Conservation (phyloP, 2,888 invertebrate genomes). For the Caenorhabditis panamensis region DNA sequence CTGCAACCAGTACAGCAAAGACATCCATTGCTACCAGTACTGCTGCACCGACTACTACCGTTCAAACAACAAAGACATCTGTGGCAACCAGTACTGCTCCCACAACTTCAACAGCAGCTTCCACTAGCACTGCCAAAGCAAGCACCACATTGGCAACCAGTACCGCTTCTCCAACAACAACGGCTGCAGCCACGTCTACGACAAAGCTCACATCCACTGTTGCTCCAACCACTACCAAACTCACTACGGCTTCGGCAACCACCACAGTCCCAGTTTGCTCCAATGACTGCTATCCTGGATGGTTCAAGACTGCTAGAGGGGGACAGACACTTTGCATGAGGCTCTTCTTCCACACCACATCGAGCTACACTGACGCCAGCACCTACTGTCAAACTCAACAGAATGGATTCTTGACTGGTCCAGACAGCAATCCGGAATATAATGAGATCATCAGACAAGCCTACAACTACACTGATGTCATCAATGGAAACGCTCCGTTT, state of each 20-base stretch:
- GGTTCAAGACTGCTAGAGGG: conserved; percentile 19
- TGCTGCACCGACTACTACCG: background rate
- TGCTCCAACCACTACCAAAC: too few relatives aligned
- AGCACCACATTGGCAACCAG: too few relatives aligned
- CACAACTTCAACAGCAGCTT: background rate
- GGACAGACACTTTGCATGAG: conserved; percentile 20
- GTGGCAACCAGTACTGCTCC: too few relatives aligned
- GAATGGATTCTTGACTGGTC: conserved; percentile 23
- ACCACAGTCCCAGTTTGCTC: background rate
- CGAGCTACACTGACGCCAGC: conserved; percentile 6
- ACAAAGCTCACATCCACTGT: too few relatives aligned
- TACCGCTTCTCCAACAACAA: background rate
- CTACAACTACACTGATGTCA: conserved; percentile 20
- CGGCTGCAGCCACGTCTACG: too few relatives aligned
- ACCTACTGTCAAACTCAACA: conserved; percentile 11
- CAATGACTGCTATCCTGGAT: conserved; percentile 2
- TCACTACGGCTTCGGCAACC: background rate
- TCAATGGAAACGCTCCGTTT: conserved; percentile 14
- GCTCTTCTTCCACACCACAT: conserved; percentile 6
- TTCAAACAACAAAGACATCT: background rate
- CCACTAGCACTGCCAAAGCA: background rate
- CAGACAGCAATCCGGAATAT: conserved; percentile 22
- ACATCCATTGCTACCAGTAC: background rate
- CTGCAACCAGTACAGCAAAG: background rate
- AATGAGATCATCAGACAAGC: conserved; percentile 24